Percentiles rank a stretch among this genome's conserved stretches.
phyloP scores from a whole-genome alignment of 2,888 invertebrate species.

The Biston betularia region DNA sequence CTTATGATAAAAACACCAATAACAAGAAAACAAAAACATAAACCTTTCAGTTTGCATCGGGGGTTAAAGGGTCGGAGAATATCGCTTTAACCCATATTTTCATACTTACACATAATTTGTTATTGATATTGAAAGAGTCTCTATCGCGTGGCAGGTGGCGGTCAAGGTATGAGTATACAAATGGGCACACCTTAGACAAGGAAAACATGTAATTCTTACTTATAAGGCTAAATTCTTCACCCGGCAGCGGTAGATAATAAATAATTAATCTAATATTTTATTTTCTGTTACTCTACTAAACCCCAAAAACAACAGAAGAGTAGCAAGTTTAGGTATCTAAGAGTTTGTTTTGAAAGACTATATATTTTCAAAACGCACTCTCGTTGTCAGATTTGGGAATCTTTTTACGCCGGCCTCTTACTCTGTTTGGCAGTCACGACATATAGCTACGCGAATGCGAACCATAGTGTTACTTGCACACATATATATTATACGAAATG shows the following conservation, averaged over 20 bases:
- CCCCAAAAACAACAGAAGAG: background rate
- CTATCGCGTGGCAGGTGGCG: constrained; percentile 5
- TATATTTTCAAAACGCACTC: too few relatives aligned
- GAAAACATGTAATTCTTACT: constrained; percentile 27
- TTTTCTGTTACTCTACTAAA: constrained; percentile 2
- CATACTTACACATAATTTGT: background rate
- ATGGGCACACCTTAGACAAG: constrained; percentile 5
- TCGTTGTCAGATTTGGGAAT: too few relatives aligned
- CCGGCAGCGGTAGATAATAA: constrained; percentile 19
- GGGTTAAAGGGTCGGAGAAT: too few relatives aligned
- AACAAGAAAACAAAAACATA: too few relatives aligned
- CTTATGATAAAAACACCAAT: too few relatives aligned
- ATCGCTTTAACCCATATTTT: background rate
- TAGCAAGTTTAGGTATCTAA: background rate
- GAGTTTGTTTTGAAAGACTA: too few relatives aligned
- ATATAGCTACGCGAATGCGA: too few relatives aligned
- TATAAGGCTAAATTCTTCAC: constrained; percentile 34
- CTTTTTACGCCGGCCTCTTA: too few relatives aligned
- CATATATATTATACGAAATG: too few relatives aligned
- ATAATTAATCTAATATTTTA: constrained; percentile 15
- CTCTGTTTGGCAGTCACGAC: too few relatives aligned
- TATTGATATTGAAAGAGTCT: background rate
- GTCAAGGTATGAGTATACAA: constrained; percentile 29
- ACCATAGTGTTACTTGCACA: too few relatives aligned
- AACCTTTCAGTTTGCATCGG: too few relatives aligned